Evolutionary conservation across 2,113 vertebrate species (phyloP).

Genomic region (Sardina pilchardus): DNA sequence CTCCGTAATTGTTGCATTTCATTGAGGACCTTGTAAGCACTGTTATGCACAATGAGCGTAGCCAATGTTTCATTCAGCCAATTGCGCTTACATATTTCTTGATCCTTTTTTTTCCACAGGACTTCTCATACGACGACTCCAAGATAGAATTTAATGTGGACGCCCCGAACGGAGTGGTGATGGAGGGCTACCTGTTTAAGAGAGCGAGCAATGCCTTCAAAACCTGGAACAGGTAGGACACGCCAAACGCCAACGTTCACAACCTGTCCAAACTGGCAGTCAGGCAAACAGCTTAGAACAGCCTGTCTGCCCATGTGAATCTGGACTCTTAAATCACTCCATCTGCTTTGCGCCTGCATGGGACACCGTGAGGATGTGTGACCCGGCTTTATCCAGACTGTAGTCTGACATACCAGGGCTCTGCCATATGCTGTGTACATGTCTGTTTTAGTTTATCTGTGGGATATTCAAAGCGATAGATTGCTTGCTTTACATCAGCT

Average conservation of each 20-base stretch:
- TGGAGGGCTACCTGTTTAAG: slow-evolving; percentile 99
- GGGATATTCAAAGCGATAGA: background rate
- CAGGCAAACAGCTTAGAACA: background rate
- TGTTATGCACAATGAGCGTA: background rate
- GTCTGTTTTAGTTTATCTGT: background rate
- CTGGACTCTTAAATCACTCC: background rate
- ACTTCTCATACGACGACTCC: slow-evolving; percentile 90
- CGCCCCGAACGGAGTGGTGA: slow-evolving; percentile 92
- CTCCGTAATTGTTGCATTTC: too few species aligned
- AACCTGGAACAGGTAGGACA: slow-evolving; percentile 91
- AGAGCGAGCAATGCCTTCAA: slow-evolving; percentile 98
- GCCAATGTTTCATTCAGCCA: background rate
- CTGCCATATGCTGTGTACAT: background rate
- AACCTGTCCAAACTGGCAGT: background rate
- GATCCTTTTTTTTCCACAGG: slow-evolving; percentile 66
- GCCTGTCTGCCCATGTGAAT: slow-evolving; percentile 7
- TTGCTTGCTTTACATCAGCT: background rate
- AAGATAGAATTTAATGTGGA: slow-evolving; percentile 93
- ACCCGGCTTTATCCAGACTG: background rate
- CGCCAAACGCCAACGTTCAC: background rate
- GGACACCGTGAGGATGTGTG: background rate
- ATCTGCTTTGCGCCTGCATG: background rate
- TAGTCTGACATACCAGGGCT: background rate
- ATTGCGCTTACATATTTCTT: background rate
- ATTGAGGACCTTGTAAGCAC: background rate